phyloP scores from a whole-genome alignment of 2,888 invertebrate genomes.

The Synanthedon andrenaeformis region DNA sequence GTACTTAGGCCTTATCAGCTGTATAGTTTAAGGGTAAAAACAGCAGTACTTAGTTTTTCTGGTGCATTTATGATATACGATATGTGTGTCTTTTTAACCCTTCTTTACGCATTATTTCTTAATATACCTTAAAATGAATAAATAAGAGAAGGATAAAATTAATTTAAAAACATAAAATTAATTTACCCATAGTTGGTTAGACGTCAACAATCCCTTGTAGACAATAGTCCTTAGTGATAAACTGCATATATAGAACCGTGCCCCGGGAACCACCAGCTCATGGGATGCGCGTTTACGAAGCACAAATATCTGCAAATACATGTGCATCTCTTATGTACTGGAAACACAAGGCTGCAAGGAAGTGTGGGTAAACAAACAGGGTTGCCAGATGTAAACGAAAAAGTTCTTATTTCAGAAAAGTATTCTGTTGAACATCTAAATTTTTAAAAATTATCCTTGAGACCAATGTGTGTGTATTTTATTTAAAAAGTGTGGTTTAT shows the following conservation, averaged over 20 bases:
- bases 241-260: constrained; percentile 96
- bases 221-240: constrained; percentile 90
- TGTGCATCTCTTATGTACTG: constrained; percentile 8
- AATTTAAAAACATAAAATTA: neutral
- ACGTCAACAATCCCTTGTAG: constrained; percentile 97
- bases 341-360: constrained; percentile 3
- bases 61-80: too few species aligned
- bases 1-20: too few species aligned
- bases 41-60: too few species aligned
- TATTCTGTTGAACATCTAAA: too few species aligned
- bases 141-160: neutral
- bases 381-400: neutral
- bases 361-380: neutral
- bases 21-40: too few species aligned
- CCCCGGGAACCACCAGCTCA: constrained; percentile 84
- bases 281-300: constrained; percentile 94
- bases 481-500: too few species aligned
- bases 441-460: too few species aligned
- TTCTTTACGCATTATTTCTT: too few species aligned
- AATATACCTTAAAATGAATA: too few species aligned
- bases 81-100: too few species aligned
- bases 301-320: constrained; percentile 81
- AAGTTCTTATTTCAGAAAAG: too few species aligned
- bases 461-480: too few species aligned
- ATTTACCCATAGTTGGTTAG: constrained; percentile 88